Conservation (phyloP, 1,140 invertebrate genomes). For the Bacillus rossius region DNA sequence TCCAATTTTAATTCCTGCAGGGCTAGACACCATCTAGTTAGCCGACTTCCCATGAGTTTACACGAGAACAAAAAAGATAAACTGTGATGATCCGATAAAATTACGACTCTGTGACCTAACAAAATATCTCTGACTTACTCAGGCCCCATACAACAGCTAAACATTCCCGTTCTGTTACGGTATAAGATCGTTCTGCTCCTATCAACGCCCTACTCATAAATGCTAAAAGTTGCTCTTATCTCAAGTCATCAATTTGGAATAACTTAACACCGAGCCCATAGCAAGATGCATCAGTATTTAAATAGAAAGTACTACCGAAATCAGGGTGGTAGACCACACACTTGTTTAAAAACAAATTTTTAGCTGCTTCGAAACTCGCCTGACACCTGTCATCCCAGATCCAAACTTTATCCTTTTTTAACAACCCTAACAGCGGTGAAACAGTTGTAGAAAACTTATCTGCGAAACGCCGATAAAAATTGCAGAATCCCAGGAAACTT, state of each 20-base stretch:
- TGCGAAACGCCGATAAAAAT: conserved; percentile 16
- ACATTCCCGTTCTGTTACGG: background rate
- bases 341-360: background rate
- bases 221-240: background rate
- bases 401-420: background rate
- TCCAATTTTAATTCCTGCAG: background rate
- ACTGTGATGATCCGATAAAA: background rate
- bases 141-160: background rate
- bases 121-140: background rate
- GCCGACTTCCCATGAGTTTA: background rate
- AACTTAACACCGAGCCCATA: background rate
- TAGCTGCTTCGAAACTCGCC: background rate
- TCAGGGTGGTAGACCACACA: background rate
- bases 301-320: background rate
- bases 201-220: background rate
- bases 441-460: background rate
- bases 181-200: background rate
- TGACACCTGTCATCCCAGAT: background rate
- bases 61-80: background rate
- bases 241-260: background rate
- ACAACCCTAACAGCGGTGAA: background rate
- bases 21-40: background rate
- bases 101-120: background rate
- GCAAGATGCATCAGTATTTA: background rate
- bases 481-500: conserved; percentile 18